Evolutionary conservation across 2,888 invertebrate genomes (phyloP), one percentile per base, ranked within the genome.

Genomic region (Agelastica alni): DNA sequence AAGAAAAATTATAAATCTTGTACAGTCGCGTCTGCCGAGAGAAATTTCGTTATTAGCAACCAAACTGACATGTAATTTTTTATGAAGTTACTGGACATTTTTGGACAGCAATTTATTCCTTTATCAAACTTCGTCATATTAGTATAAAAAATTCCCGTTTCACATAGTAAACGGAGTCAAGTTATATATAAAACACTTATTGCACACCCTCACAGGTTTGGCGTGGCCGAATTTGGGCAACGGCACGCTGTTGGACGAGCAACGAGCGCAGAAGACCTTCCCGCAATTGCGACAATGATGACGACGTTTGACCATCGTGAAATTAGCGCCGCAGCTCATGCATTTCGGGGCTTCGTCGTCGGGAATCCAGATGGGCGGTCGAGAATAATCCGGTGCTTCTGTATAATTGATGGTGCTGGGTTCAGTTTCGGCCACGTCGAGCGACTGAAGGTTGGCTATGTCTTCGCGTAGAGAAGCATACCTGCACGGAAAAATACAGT

Each of bases 281-380:
- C 97, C 97, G 78, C 97, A 99, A 77, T 96, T 96, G 66, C 98
- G 82, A 75, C 98, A 98, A 77, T 98, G 98, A 76, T 99, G 98
- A 6, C 98, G 80, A 12, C 98, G 85, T 31, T 97, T 85, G 67
- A 99, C 92, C 61, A 98, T 92, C 2, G 96, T 98, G 80, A 99
- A 99, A 66, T 88, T 88, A 12, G 90, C 87, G 55, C 86, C 85
- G 76, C 99, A 99, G 28, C 93, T 87, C 89, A 95, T 96, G 77
- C 98, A 99, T 51, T 88, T 84, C 0, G 93, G 90, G 30, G 93
- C 93, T 60, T 91, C 87, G 53, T 92, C 89, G 77, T 97, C 96
- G 0, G 98, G 98, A 56, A 98, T 88, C 98, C 98, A 98, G 47
- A 88, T 85, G 0, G 96, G 96, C 0, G 93, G 88, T 12, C 80